Percentiles rank a stretch among this genome's conserved stretches.
phyloP scores from a whole-genome alignment of 2,797 vertebrate species.

The Bucorvus abyssinicus region DNA sequence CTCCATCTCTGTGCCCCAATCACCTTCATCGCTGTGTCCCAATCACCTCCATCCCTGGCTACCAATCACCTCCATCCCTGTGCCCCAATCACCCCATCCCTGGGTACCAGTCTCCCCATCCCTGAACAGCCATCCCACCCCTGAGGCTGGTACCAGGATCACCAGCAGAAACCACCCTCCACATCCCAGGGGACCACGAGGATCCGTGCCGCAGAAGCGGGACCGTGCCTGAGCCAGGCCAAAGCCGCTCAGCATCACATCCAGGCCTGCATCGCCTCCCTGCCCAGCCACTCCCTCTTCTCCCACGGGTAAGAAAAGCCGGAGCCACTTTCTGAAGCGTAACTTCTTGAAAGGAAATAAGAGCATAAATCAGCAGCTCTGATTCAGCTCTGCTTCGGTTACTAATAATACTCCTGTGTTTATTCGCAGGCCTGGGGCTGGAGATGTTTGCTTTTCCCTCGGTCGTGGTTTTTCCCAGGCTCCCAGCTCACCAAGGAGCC shows the following conservation, averaged over 20 bases:
- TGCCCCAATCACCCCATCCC: not conserved
- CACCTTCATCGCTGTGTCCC: too few species aligned
- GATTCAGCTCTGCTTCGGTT: slow-evolving; percentile 52
- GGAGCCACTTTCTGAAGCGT: not conserved
- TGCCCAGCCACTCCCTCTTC: not conserved
- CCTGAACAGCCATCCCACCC: rapidly evolving
- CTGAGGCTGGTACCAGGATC: not conserved
- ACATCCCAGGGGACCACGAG: not conserved
- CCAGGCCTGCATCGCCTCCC: not conserved
- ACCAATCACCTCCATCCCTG: too few species aligned
- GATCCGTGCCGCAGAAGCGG: not conserved
- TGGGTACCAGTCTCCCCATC: not conserved
- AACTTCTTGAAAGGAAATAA: slow-evolving; percentile 41
- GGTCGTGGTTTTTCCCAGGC: slow-evolving; percentile 69
- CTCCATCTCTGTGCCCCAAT: too few species aligned
- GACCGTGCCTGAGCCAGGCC: not conserved
- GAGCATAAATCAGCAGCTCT: slow-evolving; percentile 65
- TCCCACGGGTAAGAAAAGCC: slow-evolving; percentile 65
- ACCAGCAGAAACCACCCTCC: not conserved
- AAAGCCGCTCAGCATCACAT: not conserved
- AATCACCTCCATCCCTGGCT: not conserved
- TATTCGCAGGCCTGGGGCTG: slow-evolving; percentile 54
- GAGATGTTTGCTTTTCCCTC: slow-evolving; percentile 71
- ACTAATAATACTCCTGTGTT: slow-evolving; percentile 74
- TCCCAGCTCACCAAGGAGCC: slow-evolving; percentile 29